These are phyloP conservation scores for Clarias batrachus DNA, from an alignment of 2,113 vertebrate species.

Conservation along the genomic window DNA sequence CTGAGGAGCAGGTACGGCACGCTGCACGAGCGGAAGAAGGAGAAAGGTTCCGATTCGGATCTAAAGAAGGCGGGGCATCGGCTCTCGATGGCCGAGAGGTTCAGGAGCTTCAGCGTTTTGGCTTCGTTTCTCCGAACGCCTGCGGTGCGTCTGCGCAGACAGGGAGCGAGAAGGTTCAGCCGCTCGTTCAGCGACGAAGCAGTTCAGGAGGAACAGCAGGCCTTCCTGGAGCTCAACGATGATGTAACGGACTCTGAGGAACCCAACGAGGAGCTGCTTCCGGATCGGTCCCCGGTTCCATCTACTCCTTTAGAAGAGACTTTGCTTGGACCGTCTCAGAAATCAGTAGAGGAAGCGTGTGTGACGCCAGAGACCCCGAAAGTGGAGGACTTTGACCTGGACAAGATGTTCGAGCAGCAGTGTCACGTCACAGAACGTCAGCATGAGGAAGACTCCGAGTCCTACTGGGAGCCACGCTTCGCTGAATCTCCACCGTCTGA, in stretches of 20 bases:
- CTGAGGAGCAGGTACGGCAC: not conserved
- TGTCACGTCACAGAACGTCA: constrained; percentile 19
- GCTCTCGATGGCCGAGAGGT: constrained; percentile 50
- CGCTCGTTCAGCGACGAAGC: constrained; percentile 59
- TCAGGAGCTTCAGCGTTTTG: constrained; percentile 50
- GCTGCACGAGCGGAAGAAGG: constrained; percentile 7
- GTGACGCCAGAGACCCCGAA: not conserved
- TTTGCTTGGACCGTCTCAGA: not conserved
- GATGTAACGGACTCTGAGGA: constrained; percentile 37
- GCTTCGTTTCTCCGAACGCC: constrained; percentile 44
- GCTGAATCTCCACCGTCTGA: not conserved
- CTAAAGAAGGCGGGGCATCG: constrained; percentile 42
- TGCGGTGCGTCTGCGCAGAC: constrained; percentile 44
- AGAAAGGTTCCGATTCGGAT: constrained; percentile 5
- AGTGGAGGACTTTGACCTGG: constrained; percentile 30
- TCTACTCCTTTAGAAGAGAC: constrained; percentile 1
- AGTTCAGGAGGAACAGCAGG: constrained; percentile 40
- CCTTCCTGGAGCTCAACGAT: constrained; percentile 16
- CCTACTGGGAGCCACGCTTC: not conserved
- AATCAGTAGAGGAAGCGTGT: not conserved
- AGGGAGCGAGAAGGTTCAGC: constrained; percentile 56
- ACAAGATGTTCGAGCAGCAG: constrained; percentile 46
- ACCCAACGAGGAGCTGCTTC: not conserved
- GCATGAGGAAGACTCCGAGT: not conserved
- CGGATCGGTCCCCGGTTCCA: too few relatives aligned